These are phyloP conservation scores for Deilephila porcellus DNA, from an alignment of 2,888 invertebrate genomes.

Conservation along the genomic window DNA sequence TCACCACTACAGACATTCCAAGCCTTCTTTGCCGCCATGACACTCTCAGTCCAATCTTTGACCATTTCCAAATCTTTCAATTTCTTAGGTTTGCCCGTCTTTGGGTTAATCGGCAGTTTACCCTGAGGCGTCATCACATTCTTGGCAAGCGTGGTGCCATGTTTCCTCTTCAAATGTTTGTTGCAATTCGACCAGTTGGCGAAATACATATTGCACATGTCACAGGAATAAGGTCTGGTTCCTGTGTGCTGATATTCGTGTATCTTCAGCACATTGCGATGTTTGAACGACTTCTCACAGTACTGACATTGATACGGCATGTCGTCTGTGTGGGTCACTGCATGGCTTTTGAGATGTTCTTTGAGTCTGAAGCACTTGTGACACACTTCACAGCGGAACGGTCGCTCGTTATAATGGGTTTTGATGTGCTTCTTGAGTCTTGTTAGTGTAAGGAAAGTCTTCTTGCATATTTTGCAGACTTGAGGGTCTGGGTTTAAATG, in stretches of 20 bases:
- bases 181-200: constrained; percentile 44
- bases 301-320: constrained; percentile 70
- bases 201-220: constrained; percentile 13
- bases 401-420: constrained; percentile 13
- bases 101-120: not conserved
- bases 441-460: not conserved
- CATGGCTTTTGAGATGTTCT: constrained; percentile 47
- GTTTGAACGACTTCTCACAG: constrained; percentile 87
- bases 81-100: constrained; percentile 1
- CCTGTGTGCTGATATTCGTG: constrained; percentile 26
- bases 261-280: constrained; percentile 69
- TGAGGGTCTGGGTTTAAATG: not conserved
- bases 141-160: constrained; percentile 36
- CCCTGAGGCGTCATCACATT: constrained; percentile 30
- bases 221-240: constrained; percentile 17
- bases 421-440: constrained; percentile 4
- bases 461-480: constrained; percentile 19
- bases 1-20: not conserved
- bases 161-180: constrained; percentile 44
- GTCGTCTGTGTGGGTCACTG: not conserved
- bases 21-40: not conserved
- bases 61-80: not conserved
- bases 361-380: constrained; percentile 30
- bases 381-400: constrained; percentile 29
- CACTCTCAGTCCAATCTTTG: not conserved